phyloP scores from a whole-genome alignment of 2,797 vertebrate species.

The Lateolabrax maculatus region DNA sequence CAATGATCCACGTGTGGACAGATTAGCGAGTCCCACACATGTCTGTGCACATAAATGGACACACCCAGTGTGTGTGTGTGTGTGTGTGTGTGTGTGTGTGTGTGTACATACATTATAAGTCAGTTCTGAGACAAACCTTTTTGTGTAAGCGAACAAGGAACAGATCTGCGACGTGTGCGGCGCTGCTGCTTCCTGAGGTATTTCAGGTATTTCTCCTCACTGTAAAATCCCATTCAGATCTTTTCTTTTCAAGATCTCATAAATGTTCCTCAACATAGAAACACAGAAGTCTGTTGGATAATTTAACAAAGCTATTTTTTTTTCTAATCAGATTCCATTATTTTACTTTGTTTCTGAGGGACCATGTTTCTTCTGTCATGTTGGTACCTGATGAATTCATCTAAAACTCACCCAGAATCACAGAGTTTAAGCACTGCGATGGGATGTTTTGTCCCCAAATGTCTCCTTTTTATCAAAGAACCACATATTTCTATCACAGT shows the following conservation, averaged over 20 bases:
- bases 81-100: not conserved
- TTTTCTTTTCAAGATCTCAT: not conserved
- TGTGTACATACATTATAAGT: not conserved
- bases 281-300: not conserved
- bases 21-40: constrained; percentile 5
- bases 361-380: not conserved
- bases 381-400: not conserved
- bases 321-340: not conserved
- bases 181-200: not conserved
- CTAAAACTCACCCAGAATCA: no score
- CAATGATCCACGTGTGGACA: constrained; percentile 33
- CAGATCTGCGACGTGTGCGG: not conserved
- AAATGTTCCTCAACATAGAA: not conserved
- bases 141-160: not conserved
- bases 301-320: not conserved
- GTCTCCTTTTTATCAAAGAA: not conserved
- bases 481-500: not conserved
- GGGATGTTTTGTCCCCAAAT: not conserved
- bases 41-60: constrained; percentile 20
- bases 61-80: constrained; percentile 44
- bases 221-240: not conserved
- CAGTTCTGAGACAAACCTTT: not conserved
- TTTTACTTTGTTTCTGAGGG: no score
- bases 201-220: no score
- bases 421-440: not conserved